phyloP scores from a whole-genome alignment of 2,113 vertebrate species.

The Callaeas wilsoni region DNA sequence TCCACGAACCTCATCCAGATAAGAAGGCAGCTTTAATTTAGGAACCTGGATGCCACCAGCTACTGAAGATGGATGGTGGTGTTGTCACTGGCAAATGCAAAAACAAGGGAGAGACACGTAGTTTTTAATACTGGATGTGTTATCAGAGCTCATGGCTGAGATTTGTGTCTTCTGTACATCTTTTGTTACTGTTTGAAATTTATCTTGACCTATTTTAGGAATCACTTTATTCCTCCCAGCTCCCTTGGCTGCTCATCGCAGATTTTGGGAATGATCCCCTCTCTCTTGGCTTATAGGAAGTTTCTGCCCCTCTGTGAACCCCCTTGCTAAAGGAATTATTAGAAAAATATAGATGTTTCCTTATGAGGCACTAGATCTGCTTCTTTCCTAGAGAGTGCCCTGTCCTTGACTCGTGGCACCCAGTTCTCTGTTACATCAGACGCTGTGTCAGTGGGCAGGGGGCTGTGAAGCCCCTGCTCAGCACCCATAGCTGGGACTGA shows the following conservation, averaged over 20 bases:
- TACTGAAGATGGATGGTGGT: too few species aligned
- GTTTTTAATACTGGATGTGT: background rate
- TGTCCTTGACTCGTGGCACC: background rate
- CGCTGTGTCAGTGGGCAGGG: background rate
- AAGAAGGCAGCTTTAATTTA: background rate
- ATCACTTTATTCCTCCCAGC: background rate
- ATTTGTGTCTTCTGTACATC: background rate
- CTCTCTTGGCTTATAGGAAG: too few species aligned
- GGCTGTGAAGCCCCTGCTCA: background rate
- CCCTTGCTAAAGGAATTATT: background rate
- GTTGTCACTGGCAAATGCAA: background rate
- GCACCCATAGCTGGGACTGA: accelerated
- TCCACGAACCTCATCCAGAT: background rate
- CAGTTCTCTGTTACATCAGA: background rate
- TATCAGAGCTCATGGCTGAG: background rate
- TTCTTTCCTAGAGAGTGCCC: background rate
- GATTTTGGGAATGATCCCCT: background rate
- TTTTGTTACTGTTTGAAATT: background rate
- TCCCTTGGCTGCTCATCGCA: background rate
- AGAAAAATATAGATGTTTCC: background rate
- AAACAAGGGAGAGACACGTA: background rate
- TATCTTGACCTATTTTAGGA: background rate
- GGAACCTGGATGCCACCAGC: background rate
- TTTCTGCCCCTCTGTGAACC: background rate
- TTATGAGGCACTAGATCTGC: background rate